Percentiles rank a stretch among this genome's conserved stretches.
Conservation (phyloP, 30 jellyfish, hydroid and myxozoan species). For the Aurelia aurita complex sp. Pacific region DNA sequence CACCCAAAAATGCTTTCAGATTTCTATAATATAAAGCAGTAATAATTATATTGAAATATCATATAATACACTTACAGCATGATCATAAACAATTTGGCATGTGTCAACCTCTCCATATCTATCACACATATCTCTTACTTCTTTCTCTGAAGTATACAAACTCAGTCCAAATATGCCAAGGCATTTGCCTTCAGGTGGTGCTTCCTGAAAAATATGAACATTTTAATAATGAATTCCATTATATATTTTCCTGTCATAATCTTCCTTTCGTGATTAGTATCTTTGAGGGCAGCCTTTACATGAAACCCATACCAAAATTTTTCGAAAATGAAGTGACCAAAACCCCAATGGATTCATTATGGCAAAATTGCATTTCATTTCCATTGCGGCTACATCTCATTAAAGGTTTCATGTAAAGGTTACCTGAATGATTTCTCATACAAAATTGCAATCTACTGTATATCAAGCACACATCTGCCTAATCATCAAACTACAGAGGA, state of each 20-base stretch:
- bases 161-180: conserved; percentile 99
- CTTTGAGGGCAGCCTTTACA: not conserved
- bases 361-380: no score
- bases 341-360: no score
- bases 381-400: no score
- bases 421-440: no score
- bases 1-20: no score
- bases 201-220: conserved; percentile 72
- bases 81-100: conserved; percentile 97
- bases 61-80: conserved; percentile 72
- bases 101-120: conserved; percentile 94
- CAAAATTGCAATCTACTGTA: no score
- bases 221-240: not conserved
- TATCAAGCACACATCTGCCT: no score
- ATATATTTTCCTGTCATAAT: not conserved
- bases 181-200: conserved; percentile 99
- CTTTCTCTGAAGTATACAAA: conserved; percentile 98
- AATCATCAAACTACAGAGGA: no score
- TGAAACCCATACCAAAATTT: not conserved
- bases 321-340: no score
- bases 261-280: not conserved
- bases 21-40: no score
- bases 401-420: no score
- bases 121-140: conserved; percentile 91
- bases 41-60: not conserved